Conservation (phyloP, 2,113 vertebrate species). For the Eptesicus fuscus region DNA sequence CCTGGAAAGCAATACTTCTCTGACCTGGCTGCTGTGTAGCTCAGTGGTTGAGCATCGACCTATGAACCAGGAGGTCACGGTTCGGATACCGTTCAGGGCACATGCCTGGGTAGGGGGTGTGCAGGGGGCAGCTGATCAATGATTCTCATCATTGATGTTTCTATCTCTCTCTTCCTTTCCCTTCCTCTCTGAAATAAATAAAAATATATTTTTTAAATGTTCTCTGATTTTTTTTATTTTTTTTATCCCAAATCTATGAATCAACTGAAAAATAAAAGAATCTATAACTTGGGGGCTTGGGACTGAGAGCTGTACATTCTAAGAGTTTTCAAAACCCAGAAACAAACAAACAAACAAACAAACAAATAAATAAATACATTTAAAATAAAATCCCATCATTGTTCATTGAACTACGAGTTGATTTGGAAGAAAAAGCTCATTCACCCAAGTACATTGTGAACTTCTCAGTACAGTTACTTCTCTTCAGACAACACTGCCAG, state of each 20-base stretch:
- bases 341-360: neutral
- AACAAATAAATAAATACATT: neutral
- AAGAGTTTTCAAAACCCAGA: slow-evolving; percentile 10
- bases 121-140: no score
- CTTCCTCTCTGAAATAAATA: no score
- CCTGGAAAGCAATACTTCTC: neutral
- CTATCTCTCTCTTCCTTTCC: no score
- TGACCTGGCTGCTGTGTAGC: no score
- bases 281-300: neutral
- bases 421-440: neutral
- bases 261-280: neutral
- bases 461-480: neutral
- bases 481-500: neutral
- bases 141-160: no score
- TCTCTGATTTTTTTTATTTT: neutral
- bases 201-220: neutral
- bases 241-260: neutral
- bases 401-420: slow-evolving; percentile 18
- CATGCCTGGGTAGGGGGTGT: no score
- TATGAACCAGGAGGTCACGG: no score
- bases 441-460: rapidly evolving
- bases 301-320: neutral
- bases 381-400: slow-evolving; percentile 13
- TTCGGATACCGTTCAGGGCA: no score
- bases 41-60: no score